Conservation (phyloP, 1,140 invertebrate species). For the Drosophila yakuba region DNA sequence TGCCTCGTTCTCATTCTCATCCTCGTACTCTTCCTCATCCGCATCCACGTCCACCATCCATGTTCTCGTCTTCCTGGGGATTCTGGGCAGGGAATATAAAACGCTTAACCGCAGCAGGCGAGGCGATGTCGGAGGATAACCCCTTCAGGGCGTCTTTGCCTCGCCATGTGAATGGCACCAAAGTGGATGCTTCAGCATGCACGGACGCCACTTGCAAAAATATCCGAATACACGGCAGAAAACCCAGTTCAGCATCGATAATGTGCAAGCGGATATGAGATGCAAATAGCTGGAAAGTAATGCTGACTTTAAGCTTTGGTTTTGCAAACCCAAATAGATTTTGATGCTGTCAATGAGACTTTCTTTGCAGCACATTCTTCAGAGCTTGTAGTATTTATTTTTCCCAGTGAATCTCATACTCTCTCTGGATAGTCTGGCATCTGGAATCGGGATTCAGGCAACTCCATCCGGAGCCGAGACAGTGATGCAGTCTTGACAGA, state of each 20-base stretch:
- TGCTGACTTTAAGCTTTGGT: too few relatives aligned
- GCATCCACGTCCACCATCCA: slow-evolving; percentile 10
- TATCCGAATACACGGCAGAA: slow-evolving; percentile 2
- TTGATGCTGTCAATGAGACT: too few relatives aligned
- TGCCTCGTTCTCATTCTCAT: slow-evolving; percentile 25
- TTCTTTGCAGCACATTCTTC: background rate
- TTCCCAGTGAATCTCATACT: background rate
- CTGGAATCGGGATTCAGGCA: slow-evolving; percentile 32
- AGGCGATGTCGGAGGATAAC: slow-evolving; percentile 1
- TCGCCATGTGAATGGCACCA: slow-evolving; percentile 71
- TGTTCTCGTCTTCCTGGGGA: slow-evolving; percentile 12
- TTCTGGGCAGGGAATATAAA: slow-evolving; percentile 57
- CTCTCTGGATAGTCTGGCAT: slow-evolving; percentile 30
- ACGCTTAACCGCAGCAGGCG: slow-evolving; percentile 64
- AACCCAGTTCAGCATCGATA: background rate
- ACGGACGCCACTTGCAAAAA: slow-evolving; percentile 72
- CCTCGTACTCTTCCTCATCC: background rate
- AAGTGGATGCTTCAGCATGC: slow-evolving; percentile 81
- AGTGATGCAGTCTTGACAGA: slow-evolving; percentile 73
- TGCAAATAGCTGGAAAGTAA: too few relatives aligned
- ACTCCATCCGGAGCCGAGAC: slow-evolving; percentile 40
- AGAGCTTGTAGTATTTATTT: background rate
- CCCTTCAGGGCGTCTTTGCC: slow-evolving; percentile 45
- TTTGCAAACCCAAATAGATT: too few relatives aligned
- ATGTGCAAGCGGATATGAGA: too few relatives aligned